Percentiles rank a stretch among this genome's conserved stretches.
Conservation (phyloP, 1,140 invertebrate genomes). For the Apis florea region DNA sequence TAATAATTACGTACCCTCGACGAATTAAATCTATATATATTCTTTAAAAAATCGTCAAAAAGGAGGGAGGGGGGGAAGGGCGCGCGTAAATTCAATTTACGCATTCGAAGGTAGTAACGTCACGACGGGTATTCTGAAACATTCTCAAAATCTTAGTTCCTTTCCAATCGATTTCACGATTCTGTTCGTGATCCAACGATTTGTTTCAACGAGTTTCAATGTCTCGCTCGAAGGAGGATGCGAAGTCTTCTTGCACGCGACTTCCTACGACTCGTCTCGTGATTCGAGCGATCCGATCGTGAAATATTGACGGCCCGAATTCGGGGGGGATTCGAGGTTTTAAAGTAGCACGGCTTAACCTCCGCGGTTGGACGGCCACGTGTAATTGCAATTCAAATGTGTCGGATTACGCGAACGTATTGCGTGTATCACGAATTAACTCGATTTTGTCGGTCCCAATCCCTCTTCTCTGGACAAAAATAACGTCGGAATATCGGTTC, state of each 20-base stretch:
- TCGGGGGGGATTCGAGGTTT: slow-evolving; percentile 20
- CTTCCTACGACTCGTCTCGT: background rate
- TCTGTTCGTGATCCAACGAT: background rate
- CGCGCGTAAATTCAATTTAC: slow-evolving; percentile 42
- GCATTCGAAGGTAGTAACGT: slow-evolving; percentile 14
- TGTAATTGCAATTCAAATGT: slow-evolving; percentile 28
- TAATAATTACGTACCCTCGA: slow-evolving; percentile 76
- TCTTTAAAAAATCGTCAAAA: slow-evolving; percentile 42
- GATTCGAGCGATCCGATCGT: background rate
- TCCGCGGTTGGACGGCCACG: background rate
- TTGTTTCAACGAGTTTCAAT: background rate
- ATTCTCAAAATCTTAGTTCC: slow-evolving; percentile 63
- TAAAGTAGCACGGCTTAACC: slow-evolving; percentile 25
- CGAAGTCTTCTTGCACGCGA: background rate
- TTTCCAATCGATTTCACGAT: background rate
- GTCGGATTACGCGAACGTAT: slow-evolving; percentile 22
- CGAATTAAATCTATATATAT: slow-evolving; percentile 46
- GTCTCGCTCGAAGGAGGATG: background rate
- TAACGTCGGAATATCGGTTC: background rate
- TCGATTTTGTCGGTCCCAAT: background rate
- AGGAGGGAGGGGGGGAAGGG: background rate
- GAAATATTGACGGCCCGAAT: slow-evolving; percentile 41
- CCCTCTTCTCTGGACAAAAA: background rate
- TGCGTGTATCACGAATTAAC: slow-evolving; percentile 14
- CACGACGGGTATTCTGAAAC: slow-evolving; percentile 60